Evolutionary conservation across 2,113 vertebrate species (phyloP).

Genomic region (Carlito syrichta): DNA sequence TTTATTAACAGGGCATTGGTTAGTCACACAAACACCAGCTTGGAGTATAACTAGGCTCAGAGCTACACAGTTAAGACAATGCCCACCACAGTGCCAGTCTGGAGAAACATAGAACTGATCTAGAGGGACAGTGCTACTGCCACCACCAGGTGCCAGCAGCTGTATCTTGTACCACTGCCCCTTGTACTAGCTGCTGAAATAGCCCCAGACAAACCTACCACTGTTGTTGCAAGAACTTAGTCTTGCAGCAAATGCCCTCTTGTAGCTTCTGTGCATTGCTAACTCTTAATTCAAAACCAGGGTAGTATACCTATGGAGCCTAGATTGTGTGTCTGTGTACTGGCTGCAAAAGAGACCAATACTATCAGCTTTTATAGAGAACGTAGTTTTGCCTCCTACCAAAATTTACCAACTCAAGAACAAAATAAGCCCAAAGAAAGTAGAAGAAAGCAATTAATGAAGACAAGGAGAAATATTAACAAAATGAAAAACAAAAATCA

Average conservation of each 20-base stretch:
- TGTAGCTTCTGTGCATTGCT: not conserved
- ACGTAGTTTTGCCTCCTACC: not conserved
- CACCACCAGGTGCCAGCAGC: not conserved
- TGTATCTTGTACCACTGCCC: not conserved
- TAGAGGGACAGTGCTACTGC: not conserved
- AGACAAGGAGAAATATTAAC: not conserved
- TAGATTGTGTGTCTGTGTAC: not conserved
- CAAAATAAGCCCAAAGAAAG: not conserved
- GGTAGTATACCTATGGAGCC: not conserved
- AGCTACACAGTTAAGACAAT: not conserved
- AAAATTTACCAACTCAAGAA: not conserved
- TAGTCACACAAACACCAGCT: not conserved
- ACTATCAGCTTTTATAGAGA: not conserved
- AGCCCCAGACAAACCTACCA: not conserved
- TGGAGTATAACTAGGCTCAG: not conserved
- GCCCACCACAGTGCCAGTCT: not conserved
- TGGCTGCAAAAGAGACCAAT: not conserved
- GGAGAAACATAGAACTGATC: not conserved
- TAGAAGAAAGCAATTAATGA: not conserved
- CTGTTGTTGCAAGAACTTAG: not conserved
- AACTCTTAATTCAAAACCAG: not conserved
- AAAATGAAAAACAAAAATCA: not conserved
- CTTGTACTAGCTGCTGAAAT: not conserved
- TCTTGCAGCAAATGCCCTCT: not conserved
- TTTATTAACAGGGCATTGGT: not conserved